A percentile compares a stretch with the other conserved stretches of the same genome.
Evolutionary conservation across 2,888 invertebrate genomes (phyloP).

Genomic region (Taphrorychus bicolor): DNA sequence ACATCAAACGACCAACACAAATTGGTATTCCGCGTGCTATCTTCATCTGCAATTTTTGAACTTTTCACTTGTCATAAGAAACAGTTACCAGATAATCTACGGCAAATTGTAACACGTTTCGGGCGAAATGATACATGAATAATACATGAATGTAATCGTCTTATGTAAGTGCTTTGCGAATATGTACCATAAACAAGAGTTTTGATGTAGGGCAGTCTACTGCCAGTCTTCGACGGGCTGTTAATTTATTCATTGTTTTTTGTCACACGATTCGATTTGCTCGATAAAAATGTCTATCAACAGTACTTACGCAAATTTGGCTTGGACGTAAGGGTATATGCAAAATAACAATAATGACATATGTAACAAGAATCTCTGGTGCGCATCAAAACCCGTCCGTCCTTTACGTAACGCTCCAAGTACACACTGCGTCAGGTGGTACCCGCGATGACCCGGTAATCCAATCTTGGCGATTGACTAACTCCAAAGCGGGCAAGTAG

Average conservation of each 20-base stretch:
- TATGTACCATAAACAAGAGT: neutral
- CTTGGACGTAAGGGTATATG: too few relatives aligned
- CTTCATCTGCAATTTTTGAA: neutral
- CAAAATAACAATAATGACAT: too few relatives aligned
- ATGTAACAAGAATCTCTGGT: too few relatives aligned
- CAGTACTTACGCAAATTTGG: too few relatives aligned
- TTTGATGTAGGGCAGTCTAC: neutral
- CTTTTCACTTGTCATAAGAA: neutral
- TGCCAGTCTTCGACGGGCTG: neutral
- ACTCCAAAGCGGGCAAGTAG: neutral
- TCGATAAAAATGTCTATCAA: neutral
- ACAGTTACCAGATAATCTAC: neutral
- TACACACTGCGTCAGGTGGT: conserved; percentile 48
- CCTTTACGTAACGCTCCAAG: conserved; percentile 56
- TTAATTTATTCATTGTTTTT: neutral
- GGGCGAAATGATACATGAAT: neutral
- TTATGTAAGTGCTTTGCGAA: neutral
- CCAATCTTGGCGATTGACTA: conserved; percentile 1
- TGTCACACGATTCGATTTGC: neutral
- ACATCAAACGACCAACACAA: neutral
- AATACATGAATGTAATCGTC: neutral
- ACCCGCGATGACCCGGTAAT: conserved; percentile 33
- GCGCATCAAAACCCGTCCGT: too few relatives aligned
- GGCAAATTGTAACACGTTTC: neutral
- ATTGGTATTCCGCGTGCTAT: neutral